These are phyloP conservation scores for Drosophila neotestacea DNA, from an alignment of 2,888 invertebrate species.

Conservation along the genomic window DNA sequence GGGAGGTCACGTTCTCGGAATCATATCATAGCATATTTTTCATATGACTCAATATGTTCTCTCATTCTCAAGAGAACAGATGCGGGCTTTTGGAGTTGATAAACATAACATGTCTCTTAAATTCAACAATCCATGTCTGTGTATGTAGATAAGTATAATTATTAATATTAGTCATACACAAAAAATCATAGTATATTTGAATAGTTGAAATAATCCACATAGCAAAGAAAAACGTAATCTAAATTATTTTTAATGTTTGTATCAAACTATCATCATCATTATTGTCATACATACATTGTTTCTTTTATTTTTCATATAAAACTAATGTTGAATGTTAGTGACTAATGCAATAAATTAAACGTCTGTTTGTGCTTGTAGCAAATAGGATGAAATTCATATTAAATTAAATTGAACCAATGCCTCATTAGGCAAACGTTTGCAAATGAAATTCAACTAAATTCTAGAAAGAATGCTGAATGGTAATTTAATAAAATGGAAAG, in stretches of 20 bases:
- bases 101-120: conserved; percentile 3
- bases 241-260: too few species aligned
- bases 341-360: too few species aligned
- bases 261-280: too few species aligned
- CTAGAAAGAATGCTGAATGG: not conserved
- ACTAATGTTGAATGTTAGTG: too few species aligned
- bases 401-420: not conserved
- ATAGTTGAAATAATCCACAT: conserved; percentile 1
- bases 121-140: conserved; percentile 1
- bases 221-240: not conserved
- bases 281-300: too few species aligned
- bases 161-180: conserved; percentile 27
- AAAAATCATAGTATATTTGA: conserved; percentile 9
- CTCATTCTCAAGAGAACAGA: conserved; percentile 14
- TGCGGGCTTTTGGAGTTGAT: conserved; percentile 15
- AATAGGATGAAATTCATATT: not conserved
- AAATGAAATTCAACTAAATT: conserved; percentile 4
- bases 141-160: conserved; percentile 23
- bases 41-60: conserved; percentile 31
- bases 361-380: too few species aligned
- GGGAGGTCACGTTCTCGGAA: conserved; percentile 35
- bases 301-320: too few species aligned
- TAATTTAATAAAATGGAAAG: not conserved
- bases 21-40: conserved; percentile 31
- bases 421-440: conserved; percentile 5